Evolutionary conservation across 2,113 vertebrate genomes (phyloP), one percentile per base, ranked within the genome.

Genomic region (Myanophis thanlyinensis): DNA sequence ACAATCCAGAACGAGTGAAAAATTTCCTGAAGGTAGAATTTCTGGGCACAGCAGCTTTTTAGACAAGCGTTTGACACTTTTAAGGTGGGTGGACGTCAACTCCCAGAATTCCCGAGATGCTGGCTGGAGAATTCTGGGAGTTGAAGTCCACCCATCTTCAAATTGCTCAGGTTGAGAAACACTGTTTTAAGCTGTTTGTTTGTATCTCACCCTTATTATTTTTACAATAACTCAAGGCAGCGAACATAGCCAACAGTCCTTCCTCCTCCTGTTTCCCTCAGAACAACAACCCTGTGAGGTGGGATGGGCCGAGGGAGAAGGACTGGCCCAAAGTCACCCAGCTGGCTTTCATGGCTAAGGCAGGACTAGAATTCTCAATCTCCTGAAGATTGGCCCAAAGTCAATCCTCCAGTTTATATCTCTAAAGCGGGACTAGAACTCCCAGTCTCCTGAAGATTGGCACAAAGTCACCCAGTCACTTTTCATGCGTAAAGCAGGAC

Each of bases 1-100:
- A 99, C 0, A 98, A 99, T 91, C 98, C 98, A 5, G 99, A 99
- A 90, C 98, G 97, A 40, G 99, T 99, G 93, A 99, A 99, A 96
- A 99, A 99, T 94, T 99, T 99, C 94, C 97, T 99, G 46, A 99
- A 99, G 98, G 99, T 98, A 95, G 87, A 25, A 3, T 12, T 90
- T 25, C 25, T 49, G 2, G 10, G 25, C 52, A 3, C 23, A 1
- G 22, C 52, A 25, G 40, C 20, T 87, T 30, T 30, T 35, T 8
- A 62, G n/a, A 10, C 35, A 9, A 3, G 25, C 3, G 9, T 22
- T 85, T 86, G 6, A 20, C 53, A 54, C 22, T 54, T 23, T 80
- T 22, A 1, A 80, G 35, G 10, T 22, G 73, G 18, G 18, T 80
- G 73, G 18, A 44, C 73, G 44, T 44, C 73, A 10, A 44, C 73